A percentile compares a stretch with the other conserved stretches of the same genome.
Evolutionary conservation across 2,888 invertebrate species (phyloP).

Genomic region (Allophyes oxyacanthae): DNA sequence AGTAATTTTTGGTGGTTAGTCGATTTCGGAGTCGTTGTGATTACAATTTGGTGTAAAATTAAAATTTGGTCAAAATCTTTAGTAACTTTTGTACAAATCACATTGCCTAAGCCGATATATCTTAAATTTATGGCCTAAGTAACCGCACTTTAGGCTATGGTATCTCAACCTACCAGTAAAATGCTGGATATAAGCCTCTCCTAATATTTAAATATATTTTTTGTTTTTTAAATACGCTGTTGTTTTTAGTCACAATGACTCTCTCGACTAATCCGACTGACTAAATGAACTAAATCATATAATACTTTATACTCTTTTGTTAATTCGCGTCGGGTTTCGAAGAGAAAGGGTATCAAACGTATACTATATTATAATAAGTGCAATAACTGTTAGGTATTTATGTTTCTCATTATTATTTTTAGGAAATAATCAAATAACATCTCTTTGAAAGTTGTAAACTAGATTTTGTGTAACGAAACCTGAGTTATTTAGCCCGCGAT

Average conservation of each 20-base stretch:
- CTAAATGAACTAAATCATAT: constrained; percentile 18
- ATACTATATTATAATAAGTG: constrained; percentile 47
- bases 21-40: constrained; percentile 31
- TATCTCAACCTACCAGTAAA: no score
- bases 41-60: constrained; percentile 4
- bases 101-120: no score
- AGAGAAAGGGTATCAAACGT: constrained; percentile 75
- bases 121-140: no score
- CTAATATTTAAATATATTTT: no score
- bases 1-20: constrained; percentile 19
- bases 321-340: constrained; percentile 65
- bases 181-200: no score
- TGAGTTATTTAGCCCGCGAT: no score
- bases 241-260: constrained; percentile 15
- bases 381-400: constrained; percentile 47
- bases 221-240: no score
- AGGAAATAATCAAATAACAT: constrained; percentile 31
- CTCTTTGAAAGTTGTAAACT: constrained; percentile 1
- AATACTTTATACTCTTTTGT: constrained; percentile 79
- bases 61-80: no score
- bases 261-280: constrained; percentile 30
- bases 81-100: background rate
- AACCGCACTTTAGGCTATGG: no score
- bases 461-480: constrained; percentile 6
- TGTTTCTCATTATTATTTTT: constrained; percentile 30